A percentile compares a stretch with the other conserved stretches of the same genome.
Conservation (phyloP, 2,797 vertebrate species). For the Smutsia gigantea region DNA sequence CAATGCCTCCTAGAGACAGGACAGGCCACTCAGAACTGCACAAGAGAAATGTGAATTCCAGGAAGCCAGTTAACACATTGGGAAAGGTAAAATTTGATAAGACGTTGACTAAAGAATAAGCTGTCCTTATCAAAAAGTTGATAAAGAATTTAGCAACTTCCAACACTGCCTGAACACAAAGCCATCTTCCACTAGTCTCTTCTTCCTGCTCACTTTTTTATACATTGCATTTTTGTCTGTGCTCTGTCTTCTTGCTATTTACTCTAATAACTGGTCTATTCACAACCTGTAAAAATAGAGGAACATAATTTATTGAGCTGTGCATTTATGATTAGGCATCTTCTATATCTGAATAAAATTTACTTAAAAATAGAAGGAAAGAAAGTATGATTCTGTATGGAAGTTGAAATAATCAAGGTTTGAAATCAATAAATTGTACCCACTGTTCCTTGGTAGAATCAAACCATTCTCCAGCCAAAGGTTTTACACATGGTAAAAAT, state of each 20-base stretch:
- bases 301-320: background rate
- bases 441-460: background rate
- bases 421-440: background rate
- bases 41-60: background rate
- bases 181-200: background rate
- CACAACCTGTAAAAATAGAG: background rate
- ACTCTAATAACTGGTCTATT: background rate
- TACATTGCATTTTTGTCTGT: background rate
- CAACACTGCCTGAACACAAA: background rate
- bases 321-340: background rate
- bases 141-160: background rate
- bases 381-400: background rate
- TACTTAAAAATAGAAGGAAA: conserved; percentile 5
- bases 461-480: background rate
- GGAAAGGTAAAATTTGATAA: background rate
- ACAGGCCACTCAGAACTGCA: background rate
- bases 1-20: background rate
- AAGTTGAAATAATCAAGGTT: background rate
- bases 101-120: background rate
- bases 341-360: background rate
- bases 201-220: background rate
- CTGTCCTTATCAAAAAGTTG: background rate
- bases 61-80: background rate
- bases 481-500: background rate
- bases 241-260: background rate